A percentile compares a stretch with the other conserved stretches of the same genome.
Evolutionary conservation across 2,797 vertebrate species (phyloP).

Genomic region (Adelosebastes latens): DNA sequence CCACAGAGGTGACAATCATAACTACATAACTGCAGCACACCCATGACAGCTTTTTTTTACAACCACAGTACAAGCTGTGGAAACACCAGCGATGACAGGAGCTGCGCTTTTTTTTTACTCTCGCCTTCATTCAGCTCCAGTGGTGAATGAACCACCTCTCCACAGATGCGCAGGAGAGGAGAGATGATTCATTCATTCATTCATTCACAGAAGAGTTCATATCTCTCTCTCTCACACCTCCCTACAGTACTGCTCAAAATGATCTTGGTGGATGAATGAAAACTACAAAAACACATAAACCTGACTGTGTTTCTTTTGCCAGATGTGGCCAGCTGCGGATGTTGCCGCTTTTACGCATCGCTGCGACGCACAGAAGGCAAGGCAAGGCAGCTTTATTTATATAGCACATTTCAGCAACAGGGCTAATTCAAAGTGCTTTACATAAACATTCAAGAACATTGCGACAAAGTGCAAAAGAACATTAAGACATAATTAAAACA

Average conservation of each 20-base stretch:
- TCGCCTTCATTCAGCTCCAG: conserved; percentile 36
- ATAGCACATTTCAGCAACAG: too few species aligned
- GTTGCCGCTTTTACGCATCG: conserved; percentile 22
- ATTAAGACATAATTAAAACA: too few species aligned
- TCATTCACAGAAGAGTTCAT: conserved; percentile 27
- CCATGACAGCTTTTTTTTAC: not conserved
- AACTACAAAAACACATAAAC: not conserved
- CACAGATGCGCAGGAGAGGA: conserved; percentile 10
- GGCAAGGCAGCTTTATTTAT: too few species aligned
- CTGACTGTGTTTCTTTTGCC: not conserved
- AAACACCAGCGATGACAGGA: not conserved
- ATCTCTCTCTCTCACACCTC: not conserved
- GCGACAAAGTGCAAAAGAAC: too few species aligned
- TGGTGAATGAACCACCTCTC: conserved; percentile 48
- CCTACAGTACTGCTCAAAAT: not conserved
- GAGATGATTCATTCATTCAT: conserved; percentile 20
- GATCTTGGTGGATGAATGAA: not conserved
- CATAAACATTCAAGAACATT: too few species aligned
- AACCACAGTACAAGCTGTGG: not conserved
- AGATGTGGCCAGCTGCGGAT: conserved; percentile 3
- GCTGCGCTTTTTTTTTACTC: not conserved
- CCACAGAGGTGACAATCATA: not conserved
- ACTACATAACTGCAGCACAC: not conserved
- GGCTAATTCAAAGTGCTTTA: too few species aligned
- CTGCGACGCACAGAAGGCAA: conserved; percentile 17